Evolutionary conservation across 2,113 vertebrate genomes (phyloP), one percentile per base, ranked within the genome.

Genomic region (Potamarius usumacintae): DNA sequence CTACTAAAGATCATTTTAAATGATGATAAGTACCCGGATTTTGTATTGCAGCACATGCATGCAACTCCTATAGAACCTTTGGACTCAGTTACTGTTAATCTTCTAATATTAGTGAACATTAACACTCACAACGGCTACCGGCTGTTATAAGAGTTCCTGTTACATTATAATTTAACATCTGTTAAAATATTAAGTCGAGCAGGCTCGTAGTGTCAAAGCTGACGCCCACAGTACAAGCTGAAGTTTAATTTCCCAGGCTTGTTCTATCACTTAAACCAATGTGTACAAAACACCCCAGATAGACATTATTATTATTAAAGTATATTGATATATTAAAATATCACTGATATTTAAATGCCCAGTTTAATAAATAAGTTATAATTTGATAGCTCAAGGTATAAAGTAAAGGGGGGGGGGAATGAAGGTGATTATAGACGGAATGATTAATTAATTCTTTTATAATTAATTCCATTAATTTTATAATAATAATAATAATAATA

Each of bases 101-200:
- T 71, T 84, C 50, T 84, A 71, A 69, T 69, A 84, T 69, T 84
- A 84, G 34, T 82, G 48, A 82, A 62, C 57, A 42, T 34, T 82
- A 82, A 62, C 79, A 15, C 11, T 14, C 34, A 82, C 22, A 5
- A 60, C 57, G 34, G 57, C 3, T 82, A 42, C 17, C 7, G 25
- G 52, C 50, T 79, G 25, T 58, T 58, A 30, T 7, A 22, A 3
- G 18, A 22, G 30, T 34, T 82, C 57, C 79, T 42, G 79, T 62
- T 62, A 48, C 34, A 62, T 14, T 48, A 48, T 62, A n/a, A 22
- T 62, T 62, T 48, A 60, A 62, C 30, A 55, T 27, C 14, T 48
- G 30, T 48, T 82, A 25, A 82, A 81, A 81, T 42, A 81, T 81
- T 34, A 78, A 27, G 27, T 11, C 27, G 15, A 42, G 22, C 7